Conservation (phyloP, 1,140 invertebrate species). For the Orchesella cincta region DNA sequence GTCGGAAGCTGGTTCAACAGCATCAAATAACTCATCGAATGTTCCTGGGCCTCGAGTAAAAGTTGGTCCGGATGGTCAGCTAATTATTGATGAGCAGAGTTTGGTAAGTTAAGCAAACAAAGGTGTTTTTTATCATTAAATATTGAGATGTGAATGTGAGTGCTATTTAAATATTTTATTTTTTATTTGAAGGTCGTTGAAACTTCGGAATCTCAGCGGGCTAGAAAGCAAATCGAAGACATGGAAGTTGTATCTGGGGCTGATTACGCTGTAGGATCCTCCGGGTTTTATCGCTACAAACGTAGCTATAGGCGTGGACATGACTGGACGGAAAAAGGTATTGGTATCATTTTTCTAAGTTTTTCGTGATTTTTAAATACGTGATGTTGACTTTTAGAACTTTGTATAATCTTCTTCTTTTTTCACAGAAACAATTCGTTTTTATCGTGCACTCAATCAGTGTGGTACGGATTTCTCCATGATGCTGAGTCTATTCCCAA, state of each 20-base stretch:
- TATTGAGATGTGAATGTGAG: too few species aligned
- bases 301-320: conserved; percentile 40
- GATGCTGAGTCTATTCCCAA: conserved; percentile 80
- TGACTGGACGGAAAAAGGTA: conserved; percentile 55
- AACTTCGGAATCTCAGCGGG: conserved; percentile 66
- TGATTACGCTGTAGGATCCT: conserved; percentile 56
- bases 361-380: too few species aligned
- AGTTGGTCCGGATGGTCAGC: conserved; percentile 80
- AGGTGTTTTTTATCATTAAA: too few species aligned
- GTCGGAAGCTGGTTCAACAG: neutral
- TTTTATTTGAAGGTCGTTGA: conserved; percentile 66
- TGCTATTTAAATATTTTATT: too few species aligned
- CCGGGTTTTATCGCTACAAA: conserved; percentile 65
- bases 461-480: conserved; percentile 87
- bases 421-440: conserved; percentile 83
- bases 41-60: conserved; percentile 75
- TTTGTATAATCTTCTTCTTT: too few species aligned
- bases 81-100: conserved; percentile 84
- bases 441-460: conserved; percentile 82
- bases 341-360: too few species aligned
- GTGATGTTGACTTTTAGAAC: too few species aligned
- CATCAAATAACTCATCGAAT: neutral
- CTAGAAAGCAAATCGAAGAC: conserved; percentile 65
- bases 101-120: conserved; percentile 62
- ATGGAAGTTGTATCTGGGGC: conserved; percentile 69